Percentiles rank a stretch among this genome's conserved stretches.
phyloP scores from a whole-genome alignment of 2,888 invertebrate species.

The Aspidapion aeneum region DNA sequence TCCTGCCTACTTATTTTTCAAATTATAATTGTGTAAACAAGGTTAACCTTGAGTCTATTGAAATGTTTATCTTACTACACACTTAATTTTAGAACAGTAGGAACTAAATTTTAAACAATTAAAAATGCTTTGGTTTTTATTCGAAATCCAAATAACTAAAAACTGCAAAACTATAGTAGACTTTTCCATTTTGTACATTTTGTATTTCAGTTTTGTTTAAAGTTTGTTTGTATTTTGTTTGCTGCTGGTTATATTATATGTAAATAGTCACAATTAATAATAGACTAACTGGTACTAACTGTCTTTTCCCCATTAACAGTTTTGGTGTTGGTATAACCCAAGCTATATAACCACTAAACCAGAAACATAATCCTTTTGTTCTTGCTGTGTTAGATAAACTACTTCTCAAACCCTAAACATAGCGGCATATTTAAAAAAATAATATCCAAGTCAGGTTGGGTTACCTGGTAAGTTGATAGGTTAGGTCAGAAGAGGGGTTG shows the following conservation, averaged over 20 bases:
- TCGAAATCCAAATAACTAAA: background rate
- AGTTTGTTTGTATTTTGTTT: background rate
- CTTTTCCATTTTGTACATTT: no score
- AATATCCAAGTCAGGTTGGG: no score
- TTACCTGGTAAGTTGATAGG: no score
- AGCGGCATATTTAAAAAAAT: no score
- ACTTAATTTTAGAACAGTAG: background rate
- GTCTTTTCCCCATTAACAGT: constrained; percentile 1
- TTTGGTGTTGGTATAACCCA: background rate
- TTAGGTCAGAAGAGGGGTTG: no score
- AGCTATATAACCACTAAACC: no score
- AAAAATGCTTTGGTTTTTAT: background rate
- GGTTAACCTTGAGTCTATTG: background rate
- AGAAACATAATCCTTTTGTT: no score
- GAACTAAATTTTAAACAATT: no score
- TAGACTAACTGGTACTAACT: background rate
- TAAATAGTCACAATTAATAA: background rate
- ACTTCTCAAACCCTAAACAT: no score
- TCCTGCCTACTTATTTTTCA: no score
- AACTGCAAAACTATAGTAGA: background rate
- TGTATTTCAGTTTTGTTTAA: background rate
- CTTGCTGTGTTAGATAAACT: no score
- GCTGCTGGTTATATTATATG: background rate
- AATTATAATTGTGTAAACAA: background rate
- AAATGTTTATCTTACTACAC: background rate